These are phyloP conservation scores for Philypnodon macrostomus DNA, from an alignment of 2,797 vertebrate species.

Conservation along the genomic window DNA sequence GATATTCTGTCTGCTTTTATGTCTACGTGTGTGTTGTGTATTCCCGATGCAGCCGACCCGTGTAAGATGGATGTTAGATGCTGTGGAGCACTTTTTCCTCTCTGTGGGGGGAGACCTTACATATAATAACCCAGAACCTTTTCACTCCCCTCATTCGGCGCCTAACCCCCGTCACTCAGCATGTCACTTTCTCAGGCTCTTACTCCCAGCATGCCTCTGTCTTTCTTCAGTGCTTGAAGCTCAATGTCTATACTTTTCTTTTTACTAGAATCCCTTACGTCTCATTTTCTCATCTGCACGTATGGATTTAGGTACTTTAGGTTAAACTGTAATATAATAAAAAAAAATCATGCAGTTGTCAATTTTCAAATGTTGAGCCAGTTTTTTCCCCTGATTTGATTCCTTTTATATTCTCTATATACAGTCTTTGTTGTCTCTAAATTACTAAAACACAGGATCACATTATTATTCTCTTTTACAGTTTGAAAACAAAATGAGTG, in stretches of 20 bases:
- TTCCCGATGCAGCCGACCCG: slow-evolving; percentile 17
- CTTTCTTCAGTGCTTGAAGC: slow-evolving; percentile 1
- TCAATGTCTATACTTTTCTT: slow-evolving; percentile 9
- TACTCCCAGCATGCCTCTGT: slow-evolving; percentile 27
- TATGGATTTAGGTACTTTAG: not conserved
- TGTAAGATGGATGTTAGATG: slow-evolving; percentile 48
- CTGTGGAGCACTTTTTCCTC: slow-evolving; percentile 38
- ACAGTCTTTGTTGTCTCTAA: too few relatives aligned
- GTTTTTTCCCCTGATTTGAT: too few relatives aligned
- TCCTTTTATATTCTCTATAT: too few relatives aligned
- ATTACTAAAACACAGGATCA: too few relatives aligned
- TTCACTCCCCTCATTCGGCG: slow-evolving; percentile 6
- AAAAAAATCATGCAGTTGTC: too few relatives aligned
- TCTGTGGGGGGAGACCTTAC: slow-evolving; percentile 37
- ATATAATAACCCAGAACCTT: slow-evolving; percentile 46
- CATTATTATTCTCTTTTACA: too few relatives aligned
- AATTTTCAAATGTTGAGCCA: too few relatives aligned
- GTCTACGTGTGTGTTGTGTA: not conserved
- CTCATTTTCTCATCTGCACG: slow-evolving; percentile 7
- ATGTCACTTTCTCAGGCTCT: slow-evolving; percentile 12
- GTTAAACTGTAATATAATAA: too few relatives aligned
- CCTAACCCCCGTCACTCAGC: slow-evolving; percentile 34
- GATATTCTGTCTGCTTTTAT: not conserved
- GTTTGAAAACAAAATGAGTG: too few relatives aligned
- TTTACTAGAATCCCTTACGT: not conserved